Evolutionary conservation across 2,797 vertebrate species (phyloP).

Genomic region (Siniperca undulata): DNA sequence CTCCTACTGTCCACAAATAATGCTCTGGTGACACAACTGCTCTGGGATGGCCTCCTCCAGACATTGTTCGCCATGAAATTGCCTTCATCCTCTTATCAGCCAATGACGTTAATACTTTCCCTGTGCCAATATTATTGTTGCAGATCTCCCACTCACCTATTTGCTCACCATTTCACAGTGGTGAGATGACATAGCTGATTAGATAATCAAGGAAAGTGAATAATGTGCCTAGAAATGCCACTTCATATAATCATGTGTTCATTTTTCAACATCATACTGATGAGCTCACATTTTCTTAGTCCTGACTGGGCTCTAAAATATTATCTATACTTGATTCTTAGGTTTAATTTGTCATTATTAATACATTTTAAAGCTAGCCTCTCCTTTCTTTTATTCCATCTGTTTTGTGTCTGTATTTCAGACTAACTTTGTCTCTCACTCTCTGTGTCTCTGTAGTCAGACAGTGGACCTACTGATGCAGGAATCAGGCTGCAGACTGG

Average conservation of each 20-base stretch:
- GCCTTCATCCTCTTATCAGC: conserved; percentile 3
- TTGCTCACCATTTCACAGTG: neutral
- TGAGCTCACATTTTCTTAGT: neutral
- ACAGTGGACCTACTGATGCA: conserved; percentile 99
- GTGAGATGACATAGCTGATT: neutral
- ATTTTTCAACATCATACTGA: conserved; percentile 21
- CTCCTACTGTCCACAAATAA: conserved; percentile 40
- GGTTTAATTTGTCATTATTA: neutral
- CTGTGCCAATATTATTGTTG: neutral
- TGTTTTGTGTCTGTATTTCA: conserved; percentile 40
- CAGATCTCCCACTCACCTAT: neutral
- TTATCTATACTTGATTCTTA: neutral
- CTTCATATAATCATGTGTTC: neutral
- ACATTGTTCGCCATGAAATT: neutral
- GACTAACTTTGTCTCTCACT: conserved; percentile 53
- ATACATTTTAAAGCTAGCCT: conserved; percentile 3
- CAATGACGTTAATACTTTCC: neutral
- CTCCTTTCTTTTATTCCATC: neutral
- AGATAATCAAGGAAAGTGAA: conserved; percentile 9
- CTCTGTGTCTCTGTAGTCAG: conserved; percentile 89
- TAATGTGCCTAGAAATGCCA: neutral
- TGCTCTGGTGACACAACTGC: conserved; percentile 28
- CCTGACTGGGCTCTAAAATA: neutral
- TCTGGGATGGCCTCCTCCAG: conserved; percentile 2
- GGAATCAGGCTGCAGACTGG: conserved; percentile 99